Base-by-base conservation (phyloP, 2,888 invertebrate genomes). In the Endotricha flammealis region DNA sequence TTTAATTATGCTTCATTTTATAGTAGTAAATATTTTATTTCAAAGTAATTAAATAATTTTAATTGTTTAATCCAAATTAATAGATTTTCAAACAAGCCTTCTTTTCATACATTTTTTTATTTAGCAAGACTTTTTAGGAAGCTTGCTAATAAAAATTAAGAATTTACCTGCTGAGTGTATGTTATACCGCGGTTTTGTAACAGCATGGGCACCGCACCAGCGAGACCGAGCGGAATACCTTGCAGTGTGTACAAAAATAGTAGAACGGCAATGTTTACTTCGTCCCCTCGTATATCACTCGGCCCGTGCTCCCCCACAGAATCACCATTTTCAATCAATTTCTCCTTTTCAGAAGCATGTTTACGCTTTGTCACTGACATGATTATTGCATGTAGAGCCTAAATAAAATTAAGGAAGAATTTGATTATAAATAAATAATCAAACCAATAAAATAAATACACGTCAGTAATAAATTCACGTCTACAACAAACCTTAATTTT, bases 181-280 rank as follows among this genome's bases (percentile, higher is more conserved):
- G 94, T 95, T 36, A 97, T 95, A 38, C 96, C 94, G 37, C 95
- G 90, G 72, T 97, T 96, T 69, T 97, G 96, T 37, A 99, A 87
- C 35, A 99, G 89, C 94, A 99, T 96, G 0, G 99, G 99, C 52
- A 99, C 93, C 14, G 98, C 96, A 11, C 95, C 93, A 25, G 95
- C 95, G 14, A 99, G 81, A 1, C 99, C 99, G 2, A 99, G 82
- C 0, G 99, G 99, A 69, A 96, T 94, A 4, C 99, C 99, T 89
- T 97, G 96, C 12, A 99, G 88, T 25, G 99, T 90, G 69, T 99
- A 99, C 3, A 99, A 88, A 71, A 98, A 96, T 48, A 98, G 89
- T 30, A 99, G 87, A 40, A 99, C 89, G 8, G 92, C 90, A 50
- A 98, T 95, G 67, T 95, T 98, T 33, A 88, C 70, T 57, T 90